Percentiles rank a stretch among this genome's conserved stretches.
phyloP scores from a whole-genome alignment of 2,888 invertebrate genomes.

The Dexiosoma caninum region DNA sequence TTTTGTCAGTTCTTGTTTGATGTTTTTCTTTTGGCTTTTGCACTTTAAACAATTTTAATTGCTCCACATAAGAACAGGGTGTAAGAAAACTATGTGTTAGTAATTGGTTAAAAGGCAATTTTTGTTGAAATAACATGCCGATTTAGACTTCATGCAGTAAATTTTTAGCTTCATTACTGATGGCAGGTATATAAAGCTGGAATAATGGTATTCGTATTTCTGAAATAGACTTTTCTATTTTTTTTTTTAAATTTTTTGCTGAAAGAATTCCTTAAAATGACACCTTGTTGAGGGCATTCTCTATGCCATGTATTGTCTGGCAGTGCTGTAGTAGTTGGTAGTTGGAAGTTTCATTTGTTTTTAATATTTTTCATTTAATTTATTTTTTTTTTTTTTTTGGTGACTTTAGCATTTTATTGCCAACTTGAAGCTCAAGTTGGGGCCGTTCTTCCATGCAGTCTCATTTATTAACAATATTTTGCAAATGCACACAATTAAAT shows the following conservation, averaged over 20 bases:
- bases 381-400: background rate
- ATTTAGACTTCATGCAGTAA: too few relatives aligned
- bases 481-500: conserved; percentile 32
- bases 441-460: background rate
- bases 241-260: too few relatives aligned
- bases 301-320: conserved; percentile 37
- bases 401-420: conserved; percentile 49
- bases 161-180: too few relatives aligned
- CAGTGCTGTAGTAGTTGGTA: conserved; percentile 17
- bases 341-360: conserved; percentile 14
- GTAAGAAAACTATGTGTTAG: background rate
- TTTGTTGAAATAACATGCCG: too few relatives aligned
- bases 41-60: conserved; percentile 50
- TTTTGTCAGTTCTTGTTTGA: conserved; percentile 20
- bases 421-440: conserved; percentile 43
- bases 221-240: too few relatives aligned
- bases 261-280: too few relatives aligned
- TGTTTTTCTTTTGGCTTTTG: conserved; percentile 16
- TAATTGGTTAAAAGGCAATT: too few relatives aligned
- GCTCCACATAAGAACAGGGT: conserved; percentile 19
- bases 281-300: too few relatives aligned
- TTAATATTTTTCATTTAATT: too few relatives aligned
- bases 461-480: conserved; percentile 36
- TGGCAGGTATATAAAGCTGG: too few relatives aligned
- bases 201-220: too few relatives aligned